Evolutionary conservation across 2,888 invertebrate species (phyloP).

Genomic region (Chaitophorus viminalis): DNA sequence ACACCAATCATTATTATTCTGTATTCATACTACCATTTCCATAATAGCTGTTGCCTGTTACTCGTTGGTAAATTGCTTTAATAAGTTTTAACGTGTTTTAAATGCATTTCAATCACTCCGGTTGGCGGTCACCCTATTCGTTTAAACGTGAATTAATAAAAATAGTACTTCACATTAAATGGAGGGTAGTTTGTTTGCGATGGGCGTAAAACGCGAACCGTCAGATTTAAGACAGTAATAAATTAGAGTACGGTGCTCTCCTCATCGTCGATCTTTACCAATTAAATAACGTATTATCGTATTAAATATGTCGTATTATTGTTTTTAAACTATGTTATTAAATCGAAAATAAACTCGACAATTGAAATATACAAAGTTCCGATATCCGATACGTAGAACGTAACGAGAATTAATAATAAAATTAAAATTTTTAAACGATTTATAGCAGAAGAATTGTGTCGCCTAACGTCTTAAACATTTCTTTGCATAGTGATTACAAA

Average conservation of each 20-base stretch:
- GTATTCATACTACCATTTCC: background rate
- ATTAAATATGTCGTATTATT: too few species aligned
- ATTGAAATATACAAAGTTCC: background rate
- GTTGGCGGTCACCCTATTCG: background rate
- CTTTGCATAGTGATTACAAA: background rate
- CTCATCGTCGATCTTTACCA: background rate
- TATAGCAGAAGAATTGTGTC: background rate
- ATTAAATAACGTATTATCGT: too few species aligned
- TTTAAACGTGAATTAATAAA: slow-evolving; percentile 26
- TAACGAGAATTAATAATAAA: background rate
- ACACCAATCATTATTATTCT: background rate
- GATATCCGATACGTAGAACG: background rate
- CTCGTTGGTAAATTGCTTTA: too few species aligned
- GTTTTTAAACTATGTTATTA: background rate
- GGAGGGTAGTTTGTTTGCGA: slow-evolving; percentile 5
- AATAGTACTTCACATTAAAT: background rate
- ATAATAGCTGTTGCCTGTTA: background rate
- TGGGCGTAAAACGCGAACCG: background rate
- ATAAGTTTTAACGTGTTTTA: background rate
- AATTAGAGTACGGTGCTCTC: background rate
- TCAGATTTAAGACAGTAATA: slow-evolving; percentile 29
- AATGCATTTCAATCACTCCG: background rate
- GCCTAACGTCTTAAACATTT: too few species aligned
- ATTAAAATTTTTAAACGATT: background rate
- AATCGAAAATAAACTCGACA: background rate